Percentiles rank a stretch among this genome's conserved stretches.
Conservation (phyloP, 1,140 invertebrate genomes). For the Oscheius sp. region DNA sequence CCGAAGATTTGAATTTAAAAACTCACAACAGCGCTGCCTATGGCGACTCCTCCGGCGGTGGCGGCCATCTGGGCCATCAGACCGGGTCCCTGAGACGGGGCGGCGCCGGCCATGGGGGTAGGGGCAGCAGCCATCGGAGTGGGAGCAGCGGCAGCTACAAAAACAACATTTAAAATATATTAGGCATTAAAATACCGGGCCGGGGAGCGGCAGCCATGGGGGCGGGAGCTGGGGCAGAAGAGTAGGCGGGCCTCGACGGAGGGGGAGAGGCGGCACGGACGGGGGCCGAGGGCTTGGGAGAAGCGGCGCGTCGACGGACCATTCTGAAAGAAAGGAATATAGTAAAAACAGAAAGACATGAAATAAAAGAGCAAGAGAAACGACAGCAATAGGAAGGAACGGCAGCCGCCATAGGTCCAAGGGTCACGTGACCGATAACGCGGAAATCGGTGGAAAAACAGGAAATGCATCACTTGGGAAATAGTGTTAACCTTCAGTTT, state of each 20-base stretch:
- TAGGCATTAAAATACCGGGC: constrained; percentile 13
- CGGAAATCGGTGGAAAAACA: no score
- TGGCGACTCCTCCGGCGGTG: constrained; percentile 82
- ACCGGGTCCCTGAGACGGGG: constrained; percentile 46
- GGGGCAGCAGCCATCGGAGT: constrained; percentile 31
- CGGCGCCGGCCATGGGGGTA: constrained; percentile 14
- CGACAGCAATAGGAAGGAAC: no score
- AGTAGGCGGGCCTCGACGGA: not conserved
- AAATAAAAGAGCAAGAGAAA: no score
- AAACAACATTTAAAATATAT: not conserved
- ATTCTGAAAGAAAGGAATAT: constrained; percentile 43
- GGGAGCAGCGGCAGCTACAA: constrained; percentile 8
- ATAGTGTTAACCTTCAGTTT: no score
- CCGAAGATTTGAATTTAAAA: not conserved
- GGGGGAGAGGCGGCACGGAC: constrained; percentile 30
- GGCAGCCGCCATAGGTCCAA: no score
- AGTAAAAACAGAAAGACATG: no score
- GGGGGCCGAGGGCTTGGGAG: constrained; percentile 36
- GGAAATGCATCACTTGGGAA: no score
- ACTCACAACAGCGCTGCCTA: constrained; percentile 74
- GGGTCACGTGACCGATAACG: no score
- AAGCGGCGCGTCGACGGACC: constrained; percentile 41
- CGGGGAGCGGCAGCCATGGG: constrained; percentile 29
- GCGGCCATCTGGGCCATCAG: constrained; percentile 66
- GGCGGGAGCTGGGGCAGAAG: constrained; percentile 31